Conservation (phyloP, 1,140 invertebrate genomes). For the Papilio polyxenes region DNA sequence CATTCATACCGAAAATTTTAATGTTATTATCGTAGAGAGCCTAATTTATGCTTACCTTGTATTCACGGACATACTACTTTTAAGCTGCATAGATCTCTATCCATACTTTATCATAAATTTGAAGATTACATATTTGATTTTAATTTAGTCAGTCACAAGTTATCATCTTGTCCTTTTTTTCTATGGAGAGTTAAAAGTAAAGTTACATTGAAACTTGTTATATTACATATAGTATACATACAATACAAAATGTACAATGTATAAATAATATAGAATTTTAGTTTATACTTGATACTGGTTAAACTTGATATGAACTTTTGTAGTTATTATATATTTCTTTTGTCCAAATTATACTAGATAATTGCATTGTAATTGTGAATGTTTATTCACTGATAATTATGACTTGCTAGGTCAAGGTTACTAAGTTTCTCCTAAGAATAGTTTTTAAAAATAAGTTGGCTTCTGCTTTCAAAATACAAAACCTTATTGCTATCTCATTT, state of each 20-base stretch:
- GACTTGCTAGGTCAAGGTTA: background rate
- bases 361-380: background rate
- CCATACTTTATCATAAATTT: background rate
- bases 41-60: constrained; percentile 25
- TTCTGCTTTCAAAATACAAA: too few species aligned
- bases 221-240: too few species aligned
- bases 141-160: too few species aligned
- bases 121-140: background rate
- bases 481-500: too few species aligned
- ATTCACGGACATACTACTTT: background rate
- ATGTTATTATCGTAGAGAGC: background rate
- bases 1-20: background rate
- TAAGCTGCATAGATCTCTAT: background rate
- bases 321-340: too few species aligned
- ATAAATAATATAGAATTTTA: constrained; percentile 62
- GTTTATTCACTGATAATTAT: background rate
- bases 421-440: background rate
- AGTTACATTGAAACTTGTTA: too few species aligned
- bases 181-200: too few species aligned
- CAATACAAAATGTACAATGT: too few species aligned
- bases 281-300: too few species aligned
- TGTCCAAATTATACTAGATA: constrained; percentile 81
- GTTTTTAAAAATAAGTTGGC: background rate
- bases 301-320: too few species aligned
- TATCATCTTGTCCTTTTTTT: too few species aligned